phyloP scores from a whole-genome alignment of 2,888 invertebrate species.

The Dynastes tityus region DNA sequence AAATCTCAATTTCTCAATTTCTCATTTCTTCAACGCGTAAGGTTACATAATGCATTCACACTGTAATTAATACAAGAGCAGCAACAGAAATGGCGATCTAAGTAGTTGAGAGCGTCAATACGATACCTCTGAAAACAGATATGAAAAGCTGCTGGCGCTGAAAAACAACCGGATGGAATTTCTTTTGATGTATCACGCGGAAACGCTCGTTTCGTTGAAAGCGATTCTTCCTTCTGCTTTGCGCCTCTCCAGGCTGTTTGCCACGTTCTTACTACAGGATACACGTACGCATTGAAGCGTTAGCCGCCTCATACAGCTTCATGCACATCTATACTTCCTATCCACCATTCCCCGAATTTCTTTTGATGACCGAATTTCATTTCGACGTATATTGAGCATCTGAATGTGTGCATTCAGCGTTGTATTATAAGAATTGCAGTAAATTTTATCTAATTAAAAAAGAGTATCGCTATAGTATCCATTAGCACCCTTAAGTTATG shows the following conservation, averaged over 20 bases:
- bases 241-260: conserved; percentile 34
- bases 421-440: background rate
- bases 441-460: conserved; percentile 5
- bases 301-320: conserved; percentile 14
- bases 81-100: background rate
- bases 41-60: no score
- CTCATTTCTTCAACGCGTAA: no score
- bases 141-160: conserved; percentile 23
- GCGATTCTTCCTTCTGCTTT: conserved; percentile 22
- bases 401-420: background rate
- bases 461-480: no score
- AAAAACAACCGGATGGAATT: conserved; percentile 26
- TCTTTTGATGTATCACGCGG: conserved; percentile 37
- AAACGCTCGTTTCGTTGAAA: conserved; percentile 26
- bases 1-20: no score
- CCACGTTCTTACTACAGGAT: conserved; percentile 18
- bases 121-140: conserved; percentile 14
- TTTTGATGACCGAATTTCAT: conserved; percentile 23
- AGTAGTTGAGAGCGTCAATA: conserved; percentile 3
- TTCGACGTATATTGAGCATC: background rate
- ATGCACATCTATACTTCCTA: conserved; percentile 30
- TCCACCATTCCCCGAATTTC: conserved; percentile 7
- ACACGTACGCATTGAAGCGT: conserved; percentile 34
- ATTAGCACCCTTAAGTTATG: no score
- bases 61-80: no score